phyloP scores from a whole-genome alignment of 2,797 vertebrate species.

The Chelon labrosus region DNA sequence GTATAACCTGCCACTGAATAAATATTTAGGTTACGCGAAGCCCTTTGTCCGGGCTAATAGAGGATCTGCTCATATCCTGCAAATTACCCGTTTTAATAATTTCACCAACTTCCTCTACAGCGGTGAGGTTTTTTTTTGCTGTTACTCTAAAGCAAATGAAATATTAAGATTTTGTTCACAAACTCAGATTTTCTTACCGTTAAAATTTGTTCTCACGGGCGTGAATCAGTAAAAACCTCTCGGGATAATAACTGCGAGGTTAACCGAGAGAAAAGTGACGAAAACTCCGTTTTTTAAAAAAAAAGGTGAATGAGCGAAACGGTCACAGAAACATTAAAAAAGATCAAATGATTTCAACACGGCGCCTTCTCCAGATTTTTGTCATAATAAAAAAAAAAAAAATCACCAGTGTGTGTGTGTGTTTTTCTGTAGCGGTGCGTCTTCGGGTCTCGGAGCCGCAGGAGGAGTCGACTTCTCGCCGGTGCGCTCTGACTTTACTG shows the following conservation, averaged over 20 bases:
- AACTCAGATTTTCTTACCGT: constrained; percentile 76
- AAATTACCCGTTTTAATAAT: constrained; percentile 5
- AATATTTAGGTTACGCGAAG: constrained; percentile 70
- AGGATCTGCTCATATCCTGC: constrained; percentile 22
- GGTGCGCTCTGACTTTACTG: constrained; percentile 32
- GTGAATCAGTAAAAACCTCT: constrained; percentile 50
- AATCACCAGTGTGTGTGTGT: constrained; percentile 1
- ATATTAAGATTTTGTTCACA: background rate
- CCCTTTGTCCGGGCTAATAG: constrained; percentile 48
- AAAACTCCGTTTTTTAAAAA: constrained; percentile 44
- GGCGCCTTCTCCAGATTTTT: constrained; percentile 23
- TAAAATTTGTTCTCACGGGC: constrained; percentile 23
- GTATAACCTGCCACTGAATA: constrained; percentile 64
- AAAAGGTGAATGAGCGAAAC: background rate
- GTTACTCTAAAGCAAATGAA: too few relatives aligned
- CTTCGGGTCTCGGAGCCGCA: constrained; percentile 44
- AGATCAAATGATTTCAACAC: background rate
- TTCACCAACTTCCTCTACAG: background rate
- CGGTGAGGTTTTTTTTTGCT: too few relatives aligned
- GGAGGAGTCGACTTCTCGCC: constrained; percentile 53
- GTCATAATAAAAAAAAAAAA: background rate
- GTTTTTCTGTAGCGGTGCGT: constrained; percentile 29
- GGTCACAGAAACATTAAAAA: constrained; percentile 11
- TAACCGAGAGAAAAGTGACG: constrained; percentile 31
- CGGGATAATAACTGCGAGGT: constrained; percentile 41